phyloP scores from a whole-genome alignment of 2,113 vertebrate genomes.

The Cryptoleucopteryx plumbea region DNA sequence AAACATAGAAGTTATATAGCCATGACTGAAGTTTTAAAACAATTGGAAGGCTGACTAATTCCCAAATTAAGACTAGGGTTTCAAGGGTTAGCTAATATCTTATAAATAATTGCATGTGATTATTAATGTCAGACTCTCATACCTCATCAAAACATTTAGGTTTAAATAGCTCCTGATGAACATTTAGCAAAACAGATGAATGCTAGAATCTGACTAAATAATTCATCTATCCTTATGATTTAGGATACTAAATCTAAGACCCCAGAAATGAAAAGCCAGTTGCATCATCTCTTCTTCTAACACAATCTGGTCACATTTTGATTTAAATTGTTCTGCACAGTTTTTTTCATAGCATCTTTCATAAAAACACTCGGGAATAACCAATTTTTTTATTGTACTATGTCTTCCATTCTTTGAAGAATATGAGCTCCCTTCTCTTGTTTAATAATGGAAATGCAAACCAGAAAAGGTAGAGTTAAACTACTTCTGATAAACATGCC shows the following conservation, averaged over 20 bases:
- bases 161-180: constrained; percentile 31
- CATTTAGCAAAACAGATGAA: neutral
- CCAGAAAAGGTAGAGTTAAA: neutral
- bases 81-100: neutral
- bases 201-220: neutral
- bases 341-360: neutral
- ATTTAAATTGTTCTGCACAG: constrained; percentile 15
- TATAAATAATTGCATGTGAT: neutral
- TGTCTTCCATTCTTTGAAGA: neutral
- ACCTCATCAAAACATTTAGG: neutral
- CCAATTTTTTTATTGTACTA: neutral
- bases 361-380: neutral
- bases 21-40: neutral
- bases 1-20: neutral
- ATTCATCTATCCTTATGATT: constrained; percentile 1
- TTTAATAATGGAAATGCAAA: neutral
- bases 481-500: neutral
- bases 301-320: constrained; percentile 4
- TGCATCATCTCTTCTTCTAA: constrained; percentile 27
- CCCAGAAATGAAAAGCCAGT: neutral
- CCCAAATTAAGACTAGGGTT: neutral
- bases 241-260: neutral
- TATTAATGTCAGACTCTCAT: neutral
- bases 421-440: neutral
- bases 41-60: neutral